Evolutionary conservation across 2,888 invertebrate species (phyloP).

Genomic region (Polymixis flavicincta): DNA sequence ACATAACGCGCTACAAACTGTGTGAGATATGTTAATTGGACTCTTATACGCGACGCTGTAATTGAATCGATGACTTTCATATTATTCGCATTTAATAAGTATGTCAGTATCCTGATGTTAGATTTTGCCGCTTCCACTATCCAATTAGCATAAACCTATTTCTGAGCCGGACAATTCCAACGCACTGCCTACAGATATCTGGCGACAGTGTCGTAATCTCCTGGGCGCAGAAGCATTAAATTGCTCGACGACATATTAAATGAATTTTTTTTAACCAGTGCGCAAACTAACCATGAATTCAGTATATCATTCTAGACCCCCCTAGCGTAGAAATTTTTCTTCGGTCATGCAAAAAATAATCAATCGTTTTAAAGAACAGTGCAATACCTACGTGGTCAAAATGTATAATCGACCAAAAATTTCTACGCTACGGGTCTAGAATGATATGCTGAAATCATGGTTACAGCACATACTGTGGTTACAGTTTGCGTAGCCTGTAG

Average conservation of each 20-base stretch:
- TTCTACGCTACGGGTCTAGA: too few species aligned
- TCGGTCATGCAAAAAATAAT: too few species aligned
- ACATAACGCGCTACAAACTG: constrained; percentile 36
- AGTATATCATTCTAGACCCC: too few species aligned
- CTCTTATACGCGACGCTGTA: constrained; percentile 19
- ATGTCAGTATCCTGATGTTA: background rate
- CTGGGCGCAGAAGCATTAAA: background rate
- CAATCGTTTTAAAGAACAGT: too few species aligned
- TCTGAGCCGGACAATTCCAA: background rate
- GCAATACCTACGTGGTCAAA: too few species aligned
- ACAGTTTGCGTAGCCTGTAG: too few species aligned
- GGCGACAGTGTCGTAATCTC: background rate
- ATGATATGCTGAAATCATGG: too few species aligned
- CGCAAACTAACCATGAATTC: too few species aligned
- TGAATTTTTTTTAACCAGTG: too few species aligned
- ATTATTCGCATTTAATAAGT: constrained; percentile 26
- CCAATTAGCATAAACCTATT: constrained; percentile 35
- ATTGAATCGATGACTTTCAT: constrained; percentile 48
- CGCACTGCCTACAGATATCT: constrained; percentile 1
- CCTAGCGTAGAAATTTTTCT: too few species aligned
- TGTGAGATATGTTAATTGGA: constrained; percentile 55
- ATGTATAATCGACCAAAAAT: too few species aligned
- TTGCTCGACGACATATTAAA: background rate
- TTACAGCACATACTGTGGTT: too few species aligned
- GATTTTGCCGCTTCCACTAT: background rate